Conservation (phyloP, 2,113 vertebrate species). For the Hiodon tergisus region DNA sequence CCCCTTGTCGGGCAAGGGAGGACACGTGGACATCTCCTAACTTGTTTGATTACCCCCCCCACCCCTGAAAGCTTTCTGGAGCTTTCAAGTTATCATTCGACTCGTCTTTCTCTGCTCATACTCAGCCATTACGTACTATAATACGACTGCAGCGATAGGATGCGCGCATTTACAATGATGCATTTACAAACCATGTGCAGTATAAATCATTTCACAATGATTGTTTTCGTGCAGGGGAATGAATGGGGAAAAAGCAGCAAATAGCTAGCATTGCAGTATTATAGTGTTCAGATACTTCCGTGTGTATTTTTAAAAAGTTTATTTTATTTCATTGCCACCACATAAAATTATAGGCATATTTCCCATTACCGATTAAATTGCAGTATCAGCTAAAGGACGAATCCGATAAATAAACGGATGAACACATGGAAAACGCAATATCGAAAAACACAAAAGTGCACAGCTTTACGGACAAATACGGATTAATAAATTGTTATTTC, state of each 20-base stretch:
- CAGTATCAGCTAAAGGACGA: not conserved
- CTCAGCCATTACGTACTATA: too few species aligned
- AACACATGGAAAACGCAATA: not conserved
- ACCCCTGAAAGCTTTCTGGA: too few species aligned
- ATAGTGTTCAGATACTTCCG: conserved; percentile 1
- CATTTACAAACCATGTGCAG: too few species aligned
- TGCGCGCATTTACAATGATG: too few species aligned
- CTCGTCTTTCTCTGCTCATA: too few species aligned
- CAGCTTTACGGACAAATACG: not conserved
- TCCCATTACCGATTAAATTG: not conserved
- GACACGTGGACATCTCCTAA: too few species aligned
- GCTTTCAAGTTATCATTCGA: too few species aligned
- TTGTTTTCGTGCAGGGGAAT: too few species aligned
- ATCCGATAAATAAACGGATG: not conserved
- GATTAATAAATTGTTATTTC: not conserved
- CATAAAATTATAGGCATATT: conserved; percentile 2
- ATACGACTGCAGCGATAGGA: too few species aligned
- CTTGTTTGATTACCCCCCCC: too few species aligned
- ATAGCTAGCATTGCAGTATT: not conserved
- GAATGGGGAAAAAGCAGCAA: not conserved
- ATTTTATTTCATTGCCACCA: not conserved
- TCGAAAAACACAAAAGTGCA: not conserved
- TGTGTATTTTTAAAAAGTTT: not conserved
- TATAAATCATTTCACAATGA: too few species aligned
- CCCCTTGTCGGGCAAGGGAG: too few species aligned